Conservation (phyloP, 2,888 invertebrate genomes). For the Mantis religiosa region DNA sequence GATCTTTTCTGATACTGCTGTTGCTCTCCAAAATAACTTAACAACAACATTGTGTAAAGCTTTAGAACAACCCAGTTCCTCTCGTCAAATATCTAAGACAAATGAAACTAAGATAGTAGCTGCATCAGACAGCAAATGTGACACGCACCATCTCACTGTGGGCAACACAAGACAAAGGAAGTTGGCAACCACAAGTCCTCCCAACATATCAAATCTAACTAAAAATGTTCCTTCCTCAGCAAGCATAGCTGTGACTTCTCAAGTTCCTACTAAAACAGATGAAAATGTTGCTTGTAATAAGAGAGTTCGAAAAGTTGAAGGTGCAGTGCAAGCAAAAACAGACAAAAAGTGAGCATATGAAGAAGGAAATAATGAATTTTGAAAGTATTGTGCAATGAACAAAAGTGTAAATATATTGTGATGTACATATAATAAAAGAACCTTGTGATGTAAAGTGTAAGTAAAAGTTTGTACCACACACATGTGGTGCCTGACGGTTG, state of each 20-base stretch:
- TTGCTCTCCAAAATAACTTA: background rate
- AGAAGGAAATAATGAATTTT: background rate
- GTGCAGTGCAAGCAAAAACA: background rate
- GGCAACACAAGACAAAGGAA: slow-evolving; percentile 18
- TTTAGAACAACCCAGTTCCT: background rate
- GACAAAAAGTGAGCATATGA: background rate
- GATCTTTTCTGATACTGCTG: background rate
- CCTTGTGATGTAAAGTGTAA: background rate
- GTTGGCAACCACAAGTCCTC: slow-evolving; percentile 22
- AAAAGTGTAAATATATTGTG: background rate
- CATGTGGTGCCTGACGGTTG: background rate
- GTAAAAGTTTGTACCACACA: background rate
- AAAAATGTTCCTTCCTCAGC: background rate
- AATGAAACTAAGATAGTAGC: background rate
- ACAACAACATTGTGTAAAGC: background rate
- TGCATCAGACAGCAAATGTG: background rate
- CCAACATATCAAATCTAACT: slow-evolving; percentile 19
- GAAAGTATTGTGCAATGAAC: background rate
- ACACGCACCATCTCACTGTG: background rate
- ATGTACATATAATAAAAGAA: background rate
- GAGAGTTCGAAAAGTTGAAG: background rate
- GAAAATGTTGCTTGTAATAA: background rate
- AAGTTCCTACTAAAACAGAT: background rate
- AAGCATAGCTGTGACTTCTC: background rate
- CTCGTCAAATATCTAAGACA: background rate